These are phyloP conservation scores for Herpailurus yagouaroundi DNA, from an alignment of 2,113 vertebrate genomes.

Conservation along the genomic window DNA sequence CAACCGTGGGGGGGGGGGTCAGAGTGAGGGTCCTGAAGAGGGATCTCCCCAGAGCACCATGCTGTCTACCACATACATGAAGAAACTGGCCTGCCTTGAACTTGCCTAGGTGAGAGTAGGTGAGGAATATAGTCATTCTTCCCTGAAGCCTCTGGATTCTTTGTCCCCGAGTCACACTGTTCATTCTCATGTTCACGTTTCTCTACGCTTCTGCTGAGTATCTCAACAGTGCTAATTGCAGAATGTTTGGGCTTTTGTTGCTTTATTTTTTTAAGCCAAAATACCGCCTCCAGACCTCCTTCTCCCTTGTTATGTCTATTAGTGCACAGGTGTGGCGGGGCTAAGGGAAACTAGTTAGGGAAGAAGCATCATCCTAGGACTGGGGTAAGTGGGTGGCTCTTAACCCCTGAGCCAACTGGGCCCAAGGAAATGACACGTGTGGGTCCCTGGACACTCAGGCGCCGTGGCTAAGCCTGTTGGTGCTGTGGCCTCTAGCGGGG, in stretches of 20 bases:
- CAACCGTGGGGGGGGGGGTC: neutral
- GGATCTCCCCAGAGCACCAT: fast-evolving
- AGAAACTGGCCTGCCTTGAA: neutral
- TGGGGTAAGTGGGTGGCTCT: neutral
- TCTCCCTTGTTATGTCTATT: neutral
- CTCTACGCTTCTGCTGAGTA: neutral
- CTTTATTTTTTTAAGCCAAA: neutral
- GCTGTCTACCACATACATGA: fast-evolving
- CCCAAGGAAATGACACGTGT: no score
- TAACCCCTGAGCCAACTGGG: neutral
- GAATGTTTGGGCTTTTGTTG: neutral
- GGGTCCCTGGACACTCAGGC: neutral
- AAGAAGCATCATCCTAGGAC: fast-evolving
- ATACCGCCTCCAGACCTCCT: neutral
- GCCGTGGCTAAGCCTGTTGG: no score
- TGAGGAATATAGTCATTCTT: no score
- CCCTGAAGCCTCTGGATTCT: neutral
- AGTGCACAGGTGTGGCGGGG: neutral
- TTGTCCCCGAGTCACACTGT: neutral
- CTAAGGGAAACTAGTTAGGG: neutral
- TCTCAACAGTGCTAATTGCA: neutral
- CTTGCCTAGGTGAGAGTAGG: neutral
- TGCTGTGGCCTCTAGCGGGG: neutral
- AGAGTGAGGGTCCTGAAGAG: neutral
- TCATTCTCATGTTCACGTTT: neutral